Evolutionary conservation across 2,113 vertebrate species (phyloP), one percentile per base, ranked within the genome.

Genomic region (Proterorhinus semilunaris): DNA sequence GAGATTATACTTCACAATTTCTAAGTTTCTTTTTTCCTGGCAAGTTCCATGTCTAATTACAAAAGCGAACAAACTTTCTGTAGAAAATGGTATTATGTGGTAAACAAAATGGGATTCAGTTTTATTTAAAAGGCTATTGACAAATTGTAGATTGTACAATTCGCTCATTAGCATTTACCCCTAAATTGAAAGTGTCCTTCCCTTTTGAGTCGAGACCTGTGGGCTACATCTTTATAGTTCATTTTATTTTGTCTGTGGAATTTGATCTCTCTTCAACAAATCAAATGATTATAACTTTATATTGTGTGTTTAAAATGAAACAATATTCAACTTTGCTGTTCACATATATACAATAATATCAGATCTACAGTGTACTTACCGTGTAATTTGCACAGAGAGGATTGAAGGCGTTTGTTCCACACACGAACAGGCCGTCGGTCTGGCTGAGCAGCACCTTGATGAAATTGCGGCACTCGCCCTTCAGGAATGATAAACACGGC

Each of bases 351-450:
- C 6, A 55, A 10, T 36, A 36, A 36, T 36, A 5, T 36, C 53
- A 55, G 53, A 27, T 55, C 53, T 27, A 43, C 27, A 36, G 66
- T 68, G 77, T 79, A 94, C 97, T 96, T 85, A 99, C 97, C 7
- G 95, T 98, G 91, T 96, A 99, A 91, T 98, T 97, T 91, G 96
- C 94, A 50, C 97, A 99, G 82, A 97, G 75, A 0, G 98, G 97
- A 87, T 98, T 99, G 92, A 98, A 99, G 76, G 98, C 97, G 4
- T 99, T 99, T 79, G 96, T 98, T 71, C 98, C 98, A 0, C 97
- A 99, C 52, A 98, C 94, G 54, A 99, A 99, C 51, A 99, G 93
- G 69, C 93, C 94, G 62, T 93, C 91, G 0, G 94, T 94, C 13
- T 94, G 88, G 62, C 94, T 94, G 80, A 99, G 91, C 75, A 99